phyloP scores from a whole-genome alignment of 2,888 invertebrate genomes.

The Rhyacophila evoluta region DNA sequence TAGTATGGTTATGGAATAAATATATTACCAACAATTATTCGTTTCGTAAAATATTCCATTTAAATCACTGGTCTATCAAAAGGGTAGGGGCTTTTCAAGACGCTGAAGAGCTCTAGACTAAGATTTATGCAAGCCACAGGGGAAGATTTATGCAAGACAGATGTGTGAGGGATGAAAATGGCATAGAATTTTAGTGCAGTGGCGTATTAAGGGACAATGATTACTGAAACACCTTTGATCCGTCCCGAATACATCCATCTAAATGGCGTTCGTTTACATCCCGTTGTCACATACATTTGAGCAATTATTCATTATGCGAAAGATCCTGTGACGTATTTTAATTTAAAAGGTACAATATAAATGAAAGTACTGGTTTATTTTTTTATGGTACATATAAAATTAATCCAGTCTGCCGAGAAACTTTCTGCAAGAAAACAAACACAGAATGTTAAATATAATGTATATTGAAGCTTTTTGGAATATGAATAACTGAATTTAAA shows the following conservation, averaged over 20 bases:
- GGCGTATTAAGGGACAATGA: neutral
- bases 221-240: constrained; percentile 1
- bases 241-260: neutral
- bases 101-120: constrained; percentile 35
- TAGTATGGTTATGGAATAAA: too few relatives aligned
- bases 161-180: constrained; percentile 41
- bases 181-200: neutral
- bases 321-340: too few relatives aligned
- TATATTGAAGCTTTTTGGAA: too few relatives aligned
- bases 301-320: neutral
- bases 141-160: constrained; percentile 50
- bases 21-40: too few relatives aligned
- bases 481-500: too few relatives aligned
- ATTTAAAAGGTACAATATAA: too few relatives aligned
- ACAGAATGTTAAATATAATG: too few relatives aligned
- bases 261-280: neutral
- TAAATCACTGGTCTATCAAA: neutral
- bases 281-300: neutral
- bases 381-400: too few relatives aligned
- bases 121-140: constrained; percentile 49
- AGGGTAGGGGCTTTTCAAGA: neutral
- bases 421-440: too few relatives aligned
- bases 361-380: too few relatives aligned
- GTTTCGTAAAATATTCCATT: neutral
- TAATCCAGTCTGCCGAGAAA: too few relatives aligned